phyloP scores from a whole-genome alignment of 2,113 vertebrate genomes.

The Callipepla squamata region DNA sequence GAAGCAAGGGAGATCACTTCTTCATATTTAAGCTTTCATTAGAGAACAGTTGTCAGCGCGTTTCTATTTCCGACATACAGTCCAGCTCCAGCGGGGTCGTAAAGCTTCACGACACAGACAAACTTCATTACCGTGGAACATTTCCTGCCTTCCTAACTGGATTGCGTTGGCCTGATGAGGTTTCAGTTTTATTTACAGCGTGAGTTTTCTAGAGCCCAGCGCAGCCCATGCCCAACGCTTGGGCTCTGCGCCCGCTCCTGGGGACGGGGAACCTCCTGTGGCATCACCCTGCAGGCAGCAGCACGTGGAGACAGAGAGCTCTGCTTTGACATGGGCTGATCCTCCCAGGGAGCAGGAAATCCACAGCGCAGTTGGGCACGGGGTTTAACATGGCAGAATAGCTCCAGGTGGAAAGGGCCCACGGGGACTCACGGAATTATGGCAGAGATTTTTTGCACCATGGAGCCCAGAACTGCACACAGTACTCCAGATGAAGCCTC shows the following conservation, averaged over 20 bases:
- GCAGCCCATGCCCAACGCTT: not conserved
- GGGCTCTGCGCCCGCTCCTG: accelerated
- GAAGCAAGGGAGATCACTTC: not conserved
- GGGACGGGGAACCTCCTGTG: not conserved
- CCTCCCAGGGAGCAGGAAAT: not conserved
- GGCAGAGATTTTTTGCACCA: too few species aligned
- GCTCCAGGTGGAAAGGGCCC: too few species aligned
- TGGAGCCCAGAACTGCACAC: too few species aligned
- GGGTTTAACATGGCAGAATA: not conserved
- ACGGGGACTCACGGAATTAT: too few species aligned
- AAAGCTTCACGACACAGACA: not conserved
- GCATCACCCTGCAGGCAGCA: not conserved
- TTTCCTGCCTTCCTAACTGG: conserved; percentile 51
- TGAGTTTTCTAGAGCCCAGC: not conserved
- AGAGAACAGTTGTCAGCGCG: not conserved
- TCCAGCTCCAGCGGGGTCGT: not conserved
- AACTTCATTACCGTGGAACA: conserved; percentile 18
- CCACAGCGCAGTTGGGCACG: accelerated
- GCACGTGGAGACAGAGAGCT: not conserved
- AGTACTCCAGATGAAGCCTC: too few species aligned
- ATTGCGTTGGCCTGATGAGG: not conserved
- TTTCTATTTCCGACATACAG: not conserved
- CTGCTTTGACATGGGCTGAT: accelerated
- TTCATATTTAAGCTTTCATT: not conserved
- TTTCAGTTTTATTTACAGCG: conserved; percentile 17